A percentile compares a stretch with the other conserved stretches of the same genome.
Evolutionary conservation across 2,113 vertebrate genomes (phyloP).

Genomic region (Ranitomeya imitator): DNA sequence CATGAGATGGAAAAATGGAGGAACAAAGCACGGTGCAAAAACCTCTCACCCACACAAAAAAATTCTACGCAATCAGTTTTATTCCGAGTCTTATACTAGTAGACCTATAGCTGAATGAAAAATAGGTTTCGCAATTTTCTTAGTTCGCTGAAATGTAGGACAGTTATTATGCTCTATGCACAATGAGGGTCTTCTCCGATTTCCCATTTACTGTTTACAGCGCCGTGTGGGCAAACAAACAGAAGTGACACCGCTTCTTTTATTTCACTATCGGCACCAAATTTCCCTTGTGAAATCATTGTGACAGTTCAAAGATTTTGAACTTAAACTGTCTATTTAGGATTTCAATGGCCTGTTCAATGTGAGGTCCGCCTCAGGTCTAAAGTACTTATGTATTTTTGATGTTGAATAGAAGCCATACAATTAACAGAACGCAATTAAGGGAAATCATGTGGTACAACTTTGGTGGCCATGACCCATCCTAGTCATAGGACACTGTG

Average conservation of each 20-base stretch:
- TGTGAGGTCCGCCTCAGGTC: slow-evolving; percentile 40
- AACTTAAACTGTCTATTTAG: slow-evolving; percentile 51
- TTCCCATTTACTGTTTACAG: neutral
- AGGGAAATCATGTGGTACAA: slow-evolving; percentile 73
- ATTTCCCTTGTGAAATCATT: slow-evolving; percentile 50
- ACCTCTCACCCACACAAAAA: no score
- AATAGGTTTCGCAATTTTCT: neutral
- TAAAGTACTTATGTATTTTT: slow-evolving; percentile 56
- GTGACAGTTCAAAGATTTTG: slow-evolving; percentile 47
- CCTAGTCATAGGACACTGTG: slow-evolving; percentile 84
- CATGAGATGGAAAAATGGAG: no score
- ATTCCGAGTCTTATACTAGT: no score
- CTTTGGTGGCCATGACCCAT: slow-evolving; percentile 86
- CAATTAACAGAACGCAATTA: slow-evolving; percentile 57
- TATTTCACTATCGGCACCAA: neutral
- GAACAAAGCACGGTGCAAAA: no score
- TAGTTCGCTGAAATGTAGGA: neutral
- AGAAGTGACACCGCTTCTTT: neutral
- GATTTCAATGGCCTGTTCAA: slow-evolving; percentile 46
- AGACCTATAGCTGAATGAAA: neutral
- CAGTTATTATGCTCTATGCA: neutral
- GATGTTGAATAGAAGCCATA: slow-evolving; percentile 43
- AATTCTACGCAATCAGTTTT: no score
- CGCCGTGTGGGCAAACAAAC: neutral
- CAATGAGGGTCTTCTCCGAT: neutral